Evolutionary conservation across 1,140 invertebrate species (phyloP).

Genomic region (Drosophila asahinai): DNA sequence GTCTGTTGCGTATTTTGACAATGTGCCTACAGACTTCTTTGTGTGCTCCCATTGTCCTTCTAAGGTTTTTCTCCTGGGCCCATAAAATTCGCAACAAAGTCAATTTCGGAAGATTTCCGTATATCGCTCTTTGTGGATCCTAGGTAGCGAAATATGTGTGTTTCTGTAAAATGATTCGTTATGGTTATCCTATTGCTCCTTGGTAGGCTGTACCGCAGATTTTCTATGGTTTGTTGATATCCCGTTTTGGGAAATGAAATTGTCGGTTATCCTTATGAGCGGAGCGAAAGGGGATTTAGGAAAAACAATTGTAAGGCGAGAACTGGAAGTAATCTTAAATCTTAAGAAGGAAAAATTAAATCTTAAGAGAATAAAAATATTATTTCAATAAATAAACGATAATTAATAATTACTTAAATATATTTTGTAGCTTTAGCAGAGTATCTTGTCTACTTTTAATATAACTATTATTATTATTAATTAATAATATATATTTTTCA

Average conservation of each 20-base stretch:
- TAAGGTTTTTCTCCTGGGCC: constrained; percentile 45
- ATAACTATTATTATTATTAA: background rate
- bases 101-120: constrained; percentile 52
- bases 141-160: constrained; percentile 15
- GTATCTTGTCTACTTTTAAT: too few species aligned
- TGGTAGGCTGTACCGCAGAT: constrained; percentile 26
- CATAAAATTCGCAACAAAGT: constrained; percentile 83
- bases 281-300: constrained; percentile 5
- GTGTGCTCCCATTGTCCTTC: constrained; percentile 37
- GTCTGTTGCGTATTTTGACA: constrained; percentile 77
- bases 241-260: constrained; percentile 32
- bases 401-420: too few species aligned
- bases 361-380: background rate
- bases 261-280: constrained; percentile 37
- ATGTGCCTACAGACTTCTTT: constrained; percentile 69
- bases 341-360: background rate
- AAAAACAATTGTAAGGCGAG: background rate
- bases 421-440: too few species aligned
- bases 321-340: background rate
- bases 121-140: constrained; percentile 6
- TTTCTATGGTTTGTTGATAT: constrained; percentile 30
- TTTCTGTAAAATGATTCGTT: constrained; percentile 47
- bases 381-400: too few species aligned
- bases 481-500: too few species aligned
- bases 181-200: constrained; percentile 28